phyloP scores from a whole-genome alignment of 2,888 invertebrate genomes.

The Scaptomyza reducta region DNA sequence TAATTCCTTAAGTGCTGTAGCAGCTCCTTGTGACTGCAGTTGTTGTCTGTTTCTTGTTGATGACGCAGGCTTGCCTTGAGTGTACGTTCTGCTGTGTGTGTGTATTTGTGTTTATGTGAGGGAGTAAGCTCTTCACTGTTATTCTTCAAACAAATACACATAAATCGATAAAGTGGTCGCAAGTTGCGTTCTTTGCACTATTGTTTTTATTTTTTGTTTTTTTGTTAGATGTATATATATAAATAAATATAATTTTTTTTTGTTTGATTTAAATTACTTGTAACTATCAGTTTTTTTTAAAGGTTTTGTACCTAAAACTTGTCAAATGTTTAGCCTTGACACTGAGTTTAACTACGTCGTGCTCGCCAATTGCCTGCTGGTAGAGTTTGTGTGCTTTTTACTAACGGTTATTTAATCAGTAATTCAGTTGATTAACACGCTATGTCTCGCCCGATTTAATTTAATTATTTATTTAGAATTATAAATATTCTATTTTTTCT shows the following conservation, averaged over 20 bases:
- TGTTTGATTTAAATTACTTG: conserved; percentile 13
- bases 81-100: conserved; percentile 5
- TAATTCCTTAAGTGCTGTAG: conserved; percentile 53
- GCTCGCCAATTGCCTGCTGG: conserved; percentile 37
- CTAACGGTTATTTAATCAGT: conserved; percentile 71
- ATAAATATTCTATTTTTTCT: conserved; percentile 25
- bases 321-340: conserved; percentile 62
- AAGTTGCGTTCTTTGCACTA: conserved; percentile 8
- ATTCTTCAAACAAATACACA: conserved; percentile 76
- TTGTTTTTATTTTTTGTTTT: conserved; percentile 14
- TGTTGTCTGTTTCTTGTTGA: conserved; percentile 44
- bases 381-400: conserved; percentile 46
- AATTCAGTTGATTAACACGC: conserved; percentile 57
- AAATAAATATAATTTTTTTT: too few species aligned
- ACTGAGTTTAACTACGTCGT: conserved; percentile 33
- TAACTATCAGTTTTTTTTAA: conserved; percentile 8
- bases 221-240: neutral
- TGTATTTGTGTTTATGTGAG: conserved; percentile 22
- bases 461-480: conserved; percentile 51
- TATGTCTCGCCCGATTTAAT: conserved; percentile 41
- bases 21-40: conserved; percentile 16
- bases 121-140: conserved; percentile 65
- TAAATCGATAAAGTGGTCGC: conserved; percentile 71
- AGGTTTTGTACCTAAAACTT: conserved; percentile 16
- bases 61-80: conserved; percentile 46